Conservation (phyloP, 1,140 invertebrate genomes). For the Aphis craccivora region DNA sequence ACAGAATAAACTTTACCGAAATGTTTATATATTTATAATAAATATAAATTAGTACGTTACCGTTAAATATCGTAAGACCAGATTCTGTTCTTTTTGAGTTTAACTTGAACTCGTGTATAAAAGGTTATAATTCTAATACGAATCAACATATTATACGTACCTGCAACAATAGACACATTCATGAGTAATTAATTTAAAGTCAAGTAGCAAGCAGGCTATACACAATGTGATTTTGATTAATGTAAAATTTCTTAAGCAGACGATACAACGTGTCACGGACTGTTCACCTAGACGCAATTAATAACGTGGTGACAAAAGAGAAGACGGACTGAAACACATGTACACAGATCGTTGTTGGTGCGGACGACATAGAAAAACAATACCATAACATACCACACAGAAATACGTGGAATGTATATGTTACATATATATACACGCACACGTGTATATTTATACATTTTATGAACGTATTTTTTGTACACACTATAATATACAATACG, state of each 20-base stretch:
- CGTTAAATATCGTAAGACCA: neutral
- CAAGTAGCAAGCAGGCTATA: neutral
- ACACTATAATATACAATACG: neutral
- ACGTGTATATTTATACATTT: constrained; percentile 2
- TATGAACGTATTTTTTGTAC: neutral
- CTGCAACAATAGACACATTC: constrained; percentile 46
- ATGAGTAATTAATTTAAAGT: constrained; percentile 48
- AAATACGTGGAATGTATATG: neutral
- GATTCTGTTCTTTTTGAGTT: neutral
- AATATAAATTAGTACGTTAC: neutral
- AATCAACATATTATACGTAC: constrained; percentile 42
- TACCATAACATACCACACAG: neutral
- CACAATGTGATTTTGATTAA: constrained; percentile 49
- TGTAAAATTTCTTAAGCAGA: constrained; percentile 50
- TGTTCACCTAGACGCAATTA: constrained; percentile 58
- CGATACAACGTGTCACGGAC: constrained; percentile 46
- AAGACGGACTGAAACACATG: constrained; percentile 5
- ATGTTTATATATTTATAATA: neutral
- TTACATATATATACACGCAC: neutral
- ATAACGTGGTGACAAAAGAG: constrained; percentile 53
- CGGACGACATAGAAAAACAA: constrained; percentile 46
- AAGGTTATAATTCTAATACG: neutral
- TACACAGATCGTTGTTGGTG: neutral
- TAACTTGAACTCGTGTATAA: neutral
- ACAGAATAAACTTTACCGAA: neutral